These are phyloP conservation scores for Cephus pygmeus DNA, from an alignment of 2,888 invertebrate genomes.

Conservation along the genomic window DNA sequence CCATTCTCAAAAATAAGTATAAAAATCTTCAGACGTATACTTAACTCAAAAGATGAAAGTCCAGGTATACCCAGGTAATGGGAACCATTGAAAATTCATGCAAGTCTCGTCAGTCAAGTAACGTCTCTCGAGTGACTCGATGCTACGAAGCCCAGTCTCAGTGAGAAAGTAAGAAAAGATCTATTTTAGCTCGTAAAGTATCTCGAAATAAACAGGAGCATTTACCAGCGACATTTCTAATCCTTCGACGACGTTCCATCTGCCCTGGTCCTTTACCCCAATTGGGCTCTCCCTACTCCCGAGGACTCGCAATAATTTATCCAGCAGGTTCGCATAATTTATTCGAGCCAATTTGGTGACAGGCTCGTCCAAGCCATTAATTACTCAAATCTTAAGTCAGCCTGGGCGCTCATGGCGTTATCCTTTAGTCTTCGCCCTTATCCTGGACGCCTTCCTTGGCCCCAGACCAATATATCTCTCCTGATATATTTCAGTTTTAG, in stretches of 20 bases:
- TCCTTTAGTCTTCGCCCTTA: constrained; percentile 34
- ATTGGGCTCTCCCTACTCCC: constrained; percentile 2
- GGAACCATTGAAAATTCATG: neutral
- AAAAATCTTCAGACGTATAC: neutral
- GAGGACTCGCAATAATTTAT: constrained; percentile 15
- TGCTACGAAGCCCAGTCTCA: neutral
- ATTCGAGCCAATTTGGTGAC: constrained; percentile 40
- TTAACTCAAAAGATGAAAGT: neutral
- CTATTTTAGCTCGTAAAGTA: constrained; percentile 13
- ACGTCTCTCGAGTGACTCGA: neutral
- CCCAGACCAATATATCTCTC: constrained; percentile 46
- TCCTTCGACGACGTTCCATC: constrained; percentile 19
- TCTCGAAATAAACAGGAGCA: constrained; percentile 15
- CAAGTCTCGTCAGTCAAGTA: neutral
- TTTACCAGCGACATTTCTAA: constrained; percentile 6
- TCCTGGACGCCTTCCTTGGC: constrained; percentile 27
- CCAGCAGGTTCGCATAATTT: constrained; percentile 23
- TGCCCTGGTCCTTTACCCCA: constrained; percentile 1
- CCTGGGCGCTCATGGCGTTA: constrained; percentile 16
- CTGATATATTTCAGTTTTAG: constrained; percentile 50
- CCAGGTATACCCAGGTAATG: neutral
- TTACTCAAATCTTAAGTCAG: constrained; percentile 38
- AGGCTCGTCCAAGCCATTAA: constrained; percentile 35
- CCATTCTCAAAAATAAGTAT: neutral
- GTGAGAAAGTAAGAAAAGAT: neutral